Percentiles rank a stretch among this genome's conserved stretches.
Evolutionary conservation across 2,797 vertebrate species (phyloP).

Genomic region (Gymnopithys bicolor): DNA sequence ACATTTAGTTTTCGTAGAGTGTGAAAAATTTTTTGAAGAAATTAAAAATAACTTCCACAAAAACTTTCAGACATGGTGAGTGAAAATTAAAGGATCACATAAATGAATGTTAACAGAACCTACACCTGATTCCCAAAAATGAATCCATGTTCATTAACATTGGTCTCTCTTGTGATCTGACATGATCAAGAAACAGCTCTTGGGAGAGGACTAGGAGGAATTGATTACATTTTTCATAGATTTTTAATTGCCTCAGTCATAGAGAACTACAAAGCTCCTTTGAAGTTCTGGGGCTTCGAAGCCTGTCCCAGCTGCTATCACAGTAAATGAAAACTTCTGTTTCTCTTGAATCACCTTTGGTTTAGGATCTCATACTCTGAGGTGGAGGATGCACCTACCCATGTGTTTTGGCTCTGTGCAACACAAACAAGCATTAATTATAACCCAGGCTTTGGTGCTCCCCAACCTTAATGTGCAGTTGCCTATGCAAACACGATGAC

Average conservation of each 20-base stretch:
- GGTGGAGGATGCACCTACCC: neutral
- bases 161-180: neutral
- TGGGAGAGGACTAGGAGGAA: neutral
- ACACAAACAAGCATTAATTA: neutral
- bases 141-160: neutral
- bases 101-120: neutral
- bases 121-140: neutral
- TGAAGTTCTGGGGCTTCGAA: neutral
- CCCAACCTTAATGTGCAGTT: neutral
- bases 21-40: neutral
- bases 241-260: neutral
- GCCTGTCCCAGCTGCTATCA: neutral
- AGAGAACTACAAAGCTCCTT: neutral
- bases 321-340: neutral
- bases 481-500: neutral
- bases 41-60: neutral
- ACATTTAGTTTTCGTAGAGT: neutral
- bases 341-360: neutral
- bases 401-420: neutral
- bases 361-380: neutral
- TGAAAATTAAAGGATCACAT: neutral
- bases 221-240: neutral
- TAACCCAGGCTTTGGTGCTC: neutral
- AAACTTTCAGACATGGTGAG: neutral
- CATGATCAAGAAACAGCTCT: neutral